Base-by-base conservation (phyloP, 2,797 vertebrate species). In the Amblyraja radiata region DNA sequence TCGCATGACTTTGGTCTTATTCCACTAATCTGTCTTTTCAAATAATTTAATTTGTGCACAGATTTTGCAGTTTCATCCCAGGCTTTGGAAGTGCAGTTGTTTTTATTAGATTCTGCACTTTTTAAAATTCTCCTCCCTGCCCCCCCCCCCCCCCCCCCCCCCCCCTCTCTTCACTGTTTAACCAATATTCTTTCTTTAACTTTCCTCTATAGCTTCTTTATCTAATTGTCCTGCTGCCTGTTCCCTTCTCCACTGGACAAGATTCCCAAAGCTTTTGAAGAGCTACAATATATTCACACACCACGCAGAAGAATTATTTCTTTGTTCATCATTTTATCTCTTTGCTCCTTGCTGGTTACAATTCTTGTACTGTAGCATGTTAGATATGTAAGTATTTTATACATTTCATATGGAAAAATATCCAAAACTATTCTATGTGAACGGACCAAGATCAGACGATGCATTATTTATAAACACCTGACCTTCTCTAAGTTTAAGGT, bases 141-240 rank as follows among this genome's bases (percentile, higher is more conserved):
- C 39, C 63, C 8, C 63, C 63, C 63, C 13, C n/a, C n/a, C 39
- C 39, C 39, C 1, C 39, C 46, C 46, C 65, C 9, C 32, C 32
- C 32, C 6, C 11, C 5, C 14, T n/a, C 90, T 92, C 23, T 23
- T 32, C 8, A 54, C 36, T 76, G 46, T 92, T 74, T 74, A 92
- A 92, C 71, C 39, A 18, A 92, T 76, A 79, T 94, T 94, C 94
- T 94, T 94, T 96, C 95, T 96, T 92, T 95, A 96, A 95, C 96
- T 96, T 96, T 94, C 95, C 94, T 95, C 96, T 95, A 94, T 97
- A 97, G 97, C 96, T 97, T 97, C 97, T 97, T 97, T 97, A 95
- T 97, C 96, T 97, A 97, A 93, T 93, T 94, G 93, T 94, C 96
- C 96, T 93, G 96, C 95, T 96, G 96, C 95, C 95, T 95, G 96